These are phyloP conservation scores for Tetranychus truncatus DNA, from an alignment of 2,888 invertebrate species.

Conservation along the genomic window DNA sequence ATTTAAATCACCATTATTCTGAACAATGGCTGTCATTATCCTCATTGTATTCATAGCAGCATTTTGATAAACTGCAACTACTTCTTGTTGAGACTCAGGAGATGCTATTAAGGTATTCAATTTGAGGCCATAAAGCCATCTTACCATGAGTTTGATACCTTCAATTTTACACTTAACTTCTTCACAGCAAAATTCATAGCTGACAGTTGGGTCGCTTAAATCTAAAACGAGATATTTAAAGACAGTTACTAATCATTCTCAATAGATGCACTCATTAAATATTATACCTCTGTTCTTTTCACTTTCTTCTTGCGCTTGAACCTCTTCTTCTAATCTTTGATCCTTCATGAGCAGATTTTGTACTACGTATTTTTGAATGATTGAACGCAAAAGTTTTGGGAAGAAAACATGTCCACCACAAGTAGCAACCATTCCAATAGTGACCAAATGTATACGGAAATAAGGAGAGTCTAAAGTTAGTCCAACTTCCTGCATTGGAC, in stretches of 20 bases:
- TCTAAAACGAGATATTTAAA: slow-evolving; percentile 8
- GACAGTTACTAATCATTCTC: neutral
- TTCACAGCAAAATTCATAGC: slow-evolving; percentile 20
- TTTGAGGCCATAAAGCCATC: slow-evolving; percentile 81
- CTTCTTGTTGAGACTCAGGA: slow-evolving; percentile 20
- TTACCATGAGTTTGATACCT: slow-evolving; percentile 84
- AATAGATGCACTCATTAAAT: slow-evolving; percentile 29
- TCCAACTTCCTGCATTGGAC: slow-evolving; percentile 30
- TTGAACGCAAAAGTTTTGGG: slow-evolving; percentile 48
- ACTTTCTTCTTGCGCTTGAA: slow-evolving; percentile 33
- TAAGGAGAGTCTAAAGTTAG: slow-evolving; percentile 42
- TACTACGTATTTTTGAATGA: slow-evolving; percentile 80
- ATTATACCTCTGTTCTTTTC: slow-evolving; percentile 40
- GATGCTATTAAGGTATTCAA: slow-evolving; percentile 39
- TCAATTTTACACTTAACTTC: slow-evolving; percentile 40
- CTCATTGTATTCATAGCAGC: slow-evolving; percentile 48
- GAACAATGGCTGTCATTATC: slow-evolving; percentile 79
- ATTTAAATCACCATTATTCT: slow-evolving; percentile 70
- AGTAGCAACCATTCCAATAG: slow-evolving; percentile 63
- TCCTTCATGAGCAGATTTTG: slow-evolving; percentile 66
- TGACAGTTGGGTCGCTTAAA: slow-evolving; percentile 14
- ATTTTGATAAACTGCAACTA: slow-evolving; percentile 20
- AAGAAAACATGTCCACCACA: slow-evolving; percentile 22
- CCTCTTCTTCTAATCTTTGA: slow-evolving; percentile 21
- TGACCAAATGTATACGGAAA: slow-evolving; percentile 81